Percentiles rank a stretch among this genome's conserved stretches.
Evolutionary conservation across 2,888 invertebrate genomes (phyloP).

Genomic region (Drosophila setosimentum): DNA sequence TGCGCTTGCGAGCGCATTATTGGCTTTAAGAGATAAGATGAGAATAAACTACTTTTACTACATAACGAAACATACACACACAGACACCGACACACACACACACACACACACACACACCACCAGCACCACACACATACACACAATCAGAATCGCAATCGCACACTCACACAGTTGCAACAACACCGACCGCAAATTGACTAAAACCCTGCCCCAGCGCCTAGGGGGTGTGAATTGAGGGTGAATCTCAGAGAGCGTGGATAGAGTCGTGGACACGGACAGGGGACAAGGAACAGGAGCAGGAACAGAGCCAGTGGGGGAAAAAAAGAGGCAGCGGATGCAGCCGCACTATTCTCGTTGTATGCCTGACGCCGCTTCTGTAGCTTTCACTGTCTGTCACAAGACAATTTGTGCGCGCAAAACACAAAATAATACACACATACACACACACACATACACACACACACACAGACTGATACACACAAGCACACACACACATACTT

Average conservation of each 20-base stretch:
- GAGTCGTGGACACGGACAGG: neutral
- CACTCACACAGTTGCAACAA: slow-evolving; percentile 42
- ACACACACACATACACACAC: slow-evolving; percentile 28
- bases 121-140: slow-evolving; percentile 17
- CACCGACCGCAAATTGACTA: slow-evolving; percentile 78
- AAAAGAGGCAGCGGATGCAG: slow-evolving; percentile 37
- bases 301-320: neutral
- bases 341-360: slow-evolving; percentile 43
- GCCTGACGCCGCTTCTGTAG: slow-evolving; percentile 71
- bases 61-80: slow-evolving; percentile 38
- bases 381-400: slow-evolving; percentile 81
- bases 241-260: neutral
- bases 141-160: slow-evolving; percentile 22
- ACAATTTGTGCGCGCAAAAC: slow-evolving; percentile 81
- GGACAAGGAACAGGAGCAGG: neutral
- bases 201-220: slow-evolving; percentile 64
- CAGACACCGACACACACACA: slow-evolving; percentile 13
- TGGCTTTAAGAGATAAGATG: slow-evolving; percentile 82
- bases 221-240: slow-evolving; percentile 23
- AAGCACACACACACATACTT: slow-evolving; percentile 23
- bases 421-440: slow-evolving; percentile 76
- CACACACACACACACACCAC: slow-evolving; percentile 13
- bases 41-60: slow-evolving; percentile 79
- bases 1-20: slow-evolving; percentile 78
- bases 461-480: neutral